Evolutionary conservation across 35 echinoderm and acorn worm genomes (phyloP).

Genomic region (Strongylocentrotus purpuratus): DNA sequence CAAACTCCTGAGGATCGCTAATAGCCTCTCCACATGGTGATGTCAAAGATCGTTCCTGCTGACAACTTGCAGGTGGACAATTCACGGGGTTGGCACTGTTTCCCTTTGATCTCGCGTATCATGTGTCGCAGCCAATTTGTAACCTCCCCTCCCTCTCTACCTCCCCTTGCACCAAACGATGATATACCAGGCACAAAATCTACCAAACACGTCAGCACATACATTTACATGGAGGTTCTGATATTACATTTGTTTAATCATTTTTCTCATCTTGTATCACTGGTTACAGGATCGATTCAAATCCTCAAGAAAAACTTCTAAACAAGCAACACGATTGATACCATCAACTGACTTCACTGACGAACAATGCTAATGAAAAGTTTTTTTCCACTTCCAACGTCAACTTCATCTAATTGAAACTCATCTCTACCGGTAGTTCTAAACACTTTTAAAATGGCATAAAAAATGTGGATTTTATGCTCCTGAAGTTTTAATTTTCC

Average conservation of each 20-base stretch:
- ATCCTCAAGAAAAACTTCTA: too few species aligned
- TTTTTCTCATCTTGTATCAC: neutral
- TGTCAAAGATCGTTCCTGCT: slow-evolving; percentile 32
- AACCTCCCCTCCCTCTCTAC: neutral
- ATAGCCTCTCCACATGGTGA: slow-evolving; percentile 27
- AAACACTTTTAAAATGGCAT: too few species aligned
- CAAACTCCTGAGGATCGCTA: slow-evolving; percentile 5
- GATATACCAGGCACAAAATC: neutral
- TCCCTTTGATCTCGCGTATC: slow-evolving; percentile 37
- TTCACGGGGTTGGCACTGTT: neutral
- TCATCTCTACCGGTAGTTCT: too few species aligned
- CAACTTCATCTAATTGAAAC: too few species aligned
- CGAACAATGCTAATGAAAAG: too few species aligned
- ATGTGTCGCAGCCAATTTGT: slow-evolving; percentile 29
- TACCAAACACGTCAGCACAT: neutral
- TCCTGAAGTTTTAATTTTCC: neutral
- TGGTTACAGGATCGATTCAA: neutral
- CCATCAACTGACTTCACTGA: too few species aligned
- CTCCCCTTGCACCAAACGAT: neutral
- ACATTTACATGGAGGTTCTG: neutral
- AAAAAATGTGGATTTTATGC: neutral
- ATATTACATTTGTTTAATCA: neutral
- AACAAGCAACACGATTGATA: too few species aligned
- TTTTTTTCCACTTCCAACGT: too few species aligned
- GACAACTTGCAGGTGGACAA: slow-evolving; percentile 55